Conservation (phyloP, 2,888 invertebrate genomes). For the Archips xylosteana region DNA sequence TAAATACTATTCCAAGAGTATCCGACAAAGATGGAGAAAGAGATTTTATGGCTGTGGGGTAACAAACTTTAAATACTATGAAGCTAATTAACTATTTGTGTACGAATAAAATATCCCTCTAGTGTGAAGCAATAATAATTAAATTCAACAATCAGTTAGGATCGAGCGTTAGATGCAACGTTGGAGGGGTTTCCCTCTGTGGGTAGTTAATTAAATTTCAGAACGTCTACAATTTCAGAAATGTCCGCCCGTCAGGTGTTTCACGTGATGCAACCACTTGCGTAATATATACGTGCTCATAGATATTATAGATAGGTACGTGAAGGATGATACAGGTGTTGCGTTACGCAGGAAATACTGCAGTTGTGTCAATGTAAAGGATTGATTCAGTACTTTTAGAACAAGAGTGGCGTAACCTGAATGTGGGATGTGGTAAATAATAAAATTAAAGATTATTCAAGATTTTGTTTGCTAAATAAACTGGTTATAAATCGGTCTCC, state of each 20-base stretch:
- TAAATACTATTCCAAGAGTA: no score
- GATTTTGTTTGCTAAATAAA: background rate
- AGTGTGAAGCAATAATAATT: background rate
- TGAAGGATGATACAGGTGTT: background rate
- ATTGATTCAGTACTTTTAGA: background rate
- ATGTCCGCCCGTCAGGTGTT: conserved; percentile 50
- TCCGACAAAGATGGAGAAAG: no score
- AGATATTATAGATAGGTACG: background rate
- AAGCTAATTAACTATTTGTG: background rate
- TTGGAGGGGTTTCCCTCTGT: conserved; percentile 54
- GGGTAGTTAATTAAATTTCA: conserved; percentile 78
- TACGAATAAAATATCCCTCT: background rate
- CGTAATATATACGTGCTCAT: background rate
- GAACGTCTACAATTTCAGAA: conserved; percentile 70
- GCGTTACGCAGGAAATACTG: background rate
- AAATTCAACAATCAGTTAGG: background rate
- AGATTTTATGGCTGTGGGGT: no score
- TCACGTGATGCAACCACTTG: conserved; percentile 8
- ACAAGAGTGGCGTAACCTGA: background rate
- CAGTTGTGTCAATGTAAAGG: conserved; percentile 15
- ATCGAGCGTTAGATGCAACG: conserved; percentile 37
- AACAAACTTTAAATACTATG: background rate
- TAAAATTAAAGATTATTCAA: no score
- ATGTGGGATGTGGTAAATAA: background rate
- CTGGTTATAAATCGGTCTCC: background rate